These are phyloP conservation scores for Epizoanthus stellaris DNA, from an alignment of 92 coral and sea anemone genomes.

Conservation along the genomic window DNA sequence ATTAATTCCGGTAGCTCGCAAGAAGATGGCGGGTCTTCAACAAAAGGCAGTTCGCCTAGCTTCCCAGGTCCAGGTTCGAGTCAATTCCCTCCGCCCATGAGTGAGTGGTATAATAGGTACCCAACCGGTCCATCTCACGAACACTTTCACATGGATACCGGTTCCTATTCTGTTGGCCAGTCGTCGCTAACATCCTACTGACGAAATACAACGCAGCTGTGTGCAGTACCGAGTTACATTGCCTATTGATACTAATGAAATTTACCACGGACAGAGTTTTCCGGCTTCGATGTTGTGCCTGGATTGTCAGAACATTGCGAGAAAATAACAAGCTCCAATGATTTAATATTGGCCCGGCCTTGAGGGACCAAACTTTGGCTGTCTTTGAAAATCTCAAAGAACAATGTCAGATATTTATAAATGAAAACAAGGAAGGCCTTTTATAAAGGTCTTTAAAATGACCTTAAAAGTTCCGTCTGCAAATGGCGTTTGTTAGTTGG, in stretches of 20 bases:
- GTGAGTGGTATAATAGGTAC: constrained; percentile 92
- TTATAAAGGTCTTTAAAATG: neutral
- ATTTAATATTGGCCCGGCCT: constrained; percentile 29
- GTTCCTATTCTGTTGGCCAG: constrained; percentile 71
- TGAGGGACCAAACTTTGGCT: constrained; percentile 10
- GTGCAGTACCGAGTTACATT: neutral
- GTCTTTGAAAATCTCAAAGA: neutral
- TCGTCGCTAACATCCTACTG: constrained; percentile 83
- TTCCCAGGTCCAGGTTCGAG: constrained; percentile 80
- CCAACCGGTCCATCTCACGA: constrained; percentile 79
- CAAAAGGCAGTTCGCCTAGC: constrained; percentile 72
- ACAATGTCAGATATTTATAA: constrained; percentile 30
- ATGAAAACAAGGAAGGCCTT: neutral
- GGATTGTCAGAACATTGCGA: neutral
- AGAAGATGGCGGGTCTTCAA: constrained; percentile 75
- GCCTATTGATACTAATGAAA: neutral
- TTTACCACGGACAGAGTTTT: constrained; percentile 5
- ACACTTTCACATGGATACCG: constrained; percentile 80
- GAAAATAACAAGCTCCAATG: neutral
- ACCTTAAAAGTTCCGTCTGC: neutral
- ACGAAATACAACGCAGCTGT: constrained; percentile 28
- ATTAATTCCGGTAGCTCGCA: constrained; percentile 75
- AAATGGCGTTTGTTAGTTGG: neutral
- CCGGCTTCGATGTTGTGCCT: constrained; percentile 13
- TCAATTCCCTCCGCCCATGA: constrained; percentile 82